Percentiles rank a stretch among this genome's conserved stretches.
Evolutionary conservation across 2,797 vertebrate genomes (phyloP).

Genomic region (Sebastes glaucus): DNA sequence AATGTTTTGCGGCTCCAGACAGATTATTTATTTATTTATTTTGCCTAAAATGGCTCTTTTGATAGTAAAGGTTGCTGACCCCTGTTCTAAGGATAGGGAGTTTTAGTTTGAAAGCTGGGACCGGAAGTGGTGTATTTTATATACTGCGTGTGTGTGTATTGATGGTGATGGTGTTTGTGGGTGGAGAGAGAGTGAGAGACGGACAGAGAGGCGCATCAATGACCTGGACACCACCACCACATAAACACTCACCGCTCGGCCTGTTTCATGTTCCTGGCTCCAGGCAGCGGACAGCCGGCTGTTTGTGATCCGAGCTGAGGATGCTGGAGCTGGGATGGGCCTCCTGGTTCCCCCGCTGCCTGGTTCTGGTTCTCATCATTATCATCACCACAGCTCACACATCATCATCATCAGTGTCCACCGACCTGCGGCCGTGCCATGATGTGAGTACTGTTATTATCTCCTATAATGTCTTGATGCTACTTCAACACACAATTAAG

Average conservation of each 20-base stretch:
- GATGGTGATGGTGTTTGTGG: background rate
- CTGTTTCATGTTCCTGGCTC: slow-evolving; percentile 38
- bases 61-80: no score
- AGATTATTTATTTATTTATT: no score
- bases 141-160: rapidly evolving
- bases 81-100: no score
- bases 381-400: slow-evolving; percentile 49
- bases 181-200: slow-evolving; percentile 10
- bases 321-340: slow-evolving; percentile 60
- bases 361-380: background rate
- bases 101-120: slow-evolving; percentile 32
- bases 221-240: slow-evolving; percentile 27
- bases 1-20: no score
- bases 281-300: slow-evolving; percentile 40
- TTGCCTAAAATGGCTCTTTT: no score
- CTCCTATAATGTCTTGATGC: background rate
- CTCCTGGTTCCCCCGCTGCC: slow-evolving; percentile 50
- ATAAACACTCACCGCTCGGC: slow-evolving; percentile 2
- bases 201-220: slow-evolving; percentile 49
- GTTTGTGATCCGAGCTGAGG: slow-evolving; percentile 57
- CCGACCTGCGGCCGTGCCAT: slow-evolving; percentile 72
- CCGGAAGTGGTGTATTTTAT: background rate
- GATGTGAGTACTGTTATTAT: slow-evolving; percentile 69
- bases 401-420: slow-evolving; percentile 24
- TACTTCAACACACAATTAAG: no score